Evolutionary conservation across 2,888 invertebrate species (phyloP), one percentile per base, ranked within the genome.

Genomic region (Cyclophora punctaria): DNA sequence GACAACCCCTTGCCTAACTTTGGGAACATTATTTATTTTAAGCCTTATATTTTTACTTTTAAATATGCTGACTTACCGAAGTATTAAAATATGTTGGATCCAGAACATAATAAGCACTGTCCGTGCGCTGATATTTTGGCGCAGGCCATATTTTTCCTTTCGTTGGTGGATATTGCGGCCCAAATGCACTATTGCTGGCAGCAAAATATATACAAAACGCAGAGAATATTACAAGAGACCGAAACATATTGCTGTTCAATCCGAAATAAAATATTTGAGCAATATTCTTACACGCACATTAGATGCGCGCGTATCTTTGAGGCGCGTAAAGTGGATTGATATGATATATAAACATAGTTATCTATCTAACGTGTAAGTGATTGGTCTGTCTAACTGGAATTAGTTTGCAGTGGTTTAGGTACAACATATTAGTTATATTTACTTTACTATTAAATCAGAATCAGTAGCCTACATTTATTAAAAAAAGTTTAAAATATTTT

Each of bases 101-200:
- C 20, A 92, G 66, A 52, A 87, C 69, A 61, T 82, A 88, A 71
- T 78, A 90, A 6, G 69, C 69, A 33, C 78, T 72, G 5, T 73
- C 67, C 57, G 83, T 82, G 44, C 73, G 67, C 71, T 91, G 90
- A 5, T 78, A 62, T 57, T 90, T 90, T 0, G 93, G 93, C 67
- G 90, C 84, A 0, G 94, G 94, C 94, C 94, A 94, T 4, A 93
- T 89, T 75, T 90, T 90, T 4, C 94, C 94, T 72, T 69, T 68
- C 0, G 72, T 71, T 3, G 72, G 67, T 5, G 62, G 65, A 53
- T 56, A 69, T 48, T 48, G 7, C 0, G 73, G 73, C 5, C 73
- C 73, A 47, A 57, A 56, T 43, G 83, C 70, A 3, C 80, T 74
- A 56, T 69, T 50, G 37, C 4, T 7, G 46, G 47, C 48, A 62